Percentiles rank a stretch among this genome's conserved stretches.
phyloP scores from a whole-genome alignment of 1,140 invertebrate genomes.

The Copidosoma floridanum region DNA sequence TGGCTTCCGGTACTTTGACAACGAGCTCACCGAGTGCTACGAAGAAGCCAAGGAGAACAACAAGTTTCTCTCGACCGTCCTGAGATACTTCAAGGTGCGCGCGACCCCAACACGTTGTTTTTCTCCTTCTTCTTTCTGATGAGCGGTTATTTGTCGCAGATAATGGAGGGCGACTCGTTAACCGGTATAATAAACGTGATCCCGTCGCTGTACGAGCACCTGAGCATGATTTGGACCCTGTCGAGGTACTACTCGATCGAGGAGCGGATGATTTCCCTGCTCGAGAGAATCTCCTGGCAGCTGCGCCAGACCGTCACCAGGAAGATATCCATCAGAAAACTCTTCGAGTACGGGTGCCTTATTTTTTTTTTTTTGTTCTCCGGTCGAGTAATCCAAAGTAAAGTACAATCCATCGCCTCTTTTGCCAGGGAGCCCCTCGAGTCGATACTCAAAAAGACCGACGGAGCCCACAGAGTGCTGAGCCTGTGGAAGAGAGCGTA shows the following conservation, averaged over 20 bases:
- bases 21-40: conserved; percentile 68
- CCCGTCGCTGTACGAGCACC: conserved; percentile 74
- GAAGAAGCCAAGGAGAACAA: conserved; percentile 81
- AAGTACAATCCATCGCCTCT: not conserved
- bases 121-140: too few relatives aligned
- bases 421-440: conserved; percentile 49
- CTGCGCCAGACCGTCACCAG: conserved; percentile 72
- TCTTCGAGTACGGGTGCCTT: conserved; percentile 65
- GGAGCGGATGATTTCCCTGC: conserved; percentile 72
- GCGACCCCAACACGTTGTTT: not conserved
- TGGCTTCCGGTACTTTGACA: conserved; percentile 58
- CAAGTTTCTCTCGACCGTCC: conserved; percentile 77
- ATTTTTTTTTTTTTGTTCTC: too few relatives aligned
- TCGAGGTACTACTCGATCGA: conserved; percentile 73
- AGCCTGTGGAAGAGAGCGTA: conserved; percentile 75
- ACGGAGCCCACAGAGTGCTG: conserved; percentile 67
- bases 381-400: too few relatives aligned
- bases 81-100: conserved; percentile 75
- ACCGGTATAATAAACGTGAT: conserved; percentile 70
- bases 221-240: conserved; percentile 81
- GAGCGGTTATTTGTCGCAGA: too few relatives aligned
- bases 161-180: conserved; percentile 72
- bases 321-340: conserved; percentile 67
- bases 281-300: conserved; percentile 78
- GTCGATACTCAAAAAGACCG: conserved; percentile 58